Base-by-base conservation (phyloP, 2,113 vertebrate genomes). In the Bostrychus sinensis region DNA sequence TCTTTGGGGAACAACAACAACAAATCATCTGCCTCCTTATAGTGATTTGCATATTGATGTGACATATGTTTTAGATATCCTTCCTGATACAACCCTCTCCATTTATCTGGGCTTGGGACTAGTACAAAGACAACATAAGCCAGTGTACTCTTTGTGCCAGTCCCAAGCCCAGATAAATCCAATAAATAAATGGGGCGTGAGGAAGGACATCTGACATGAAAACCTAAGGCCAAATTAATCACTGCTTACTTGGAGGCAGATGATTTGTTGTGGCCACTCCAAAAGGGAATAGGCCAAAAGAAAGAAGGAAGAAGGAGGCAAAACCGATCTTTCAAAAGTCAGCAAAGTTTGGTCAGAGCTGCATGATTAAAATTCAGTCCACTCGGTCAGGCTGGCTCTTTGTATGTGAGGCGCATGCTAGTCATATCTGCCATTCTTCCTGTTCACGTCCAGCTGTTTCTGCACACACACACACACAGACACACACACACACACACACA, bases 361-460 rank as follows among this genome's bases (percentile, higher is more conserved):
- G 7, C 25, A 28, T 51, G 48, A 28, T 26, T 20, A 22, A 46
- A 25, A 51, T 28, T 51, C 46, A n/a, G 23, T 16, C 14, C 48
- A 50, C 48, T 51, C 14, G 7, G 16, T 51, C 48, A n/a, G 25
- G 25, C 42, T 7, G 42, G 20, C 25, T 14, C 2, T 32, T 12
- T 39, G 20, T 36, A 17, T 38, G 48, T 46, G 13, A 42, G 30
- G 13, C 39, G 25, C 38, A 3, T 28, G 9, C 43, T 37, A 19
- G 34, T 63, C 37, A 62, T 43, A 72, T 58, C 53, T 51, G 62
- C 2, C 32, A 19, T 59, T 54, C 9, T 45, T 54, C 20, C 22
- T 48, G 19, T 58, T 59, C 65, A 66, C 9, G 1, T 50, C 34
- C 54, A 22, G 56, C 32, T 60, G 11, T 64, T 66, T 17, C 25